Evolutionary conservation across 2,888 invertebrate genomes (phyloP).

Genomic region (Leptogaster cylindrica): DNA sequence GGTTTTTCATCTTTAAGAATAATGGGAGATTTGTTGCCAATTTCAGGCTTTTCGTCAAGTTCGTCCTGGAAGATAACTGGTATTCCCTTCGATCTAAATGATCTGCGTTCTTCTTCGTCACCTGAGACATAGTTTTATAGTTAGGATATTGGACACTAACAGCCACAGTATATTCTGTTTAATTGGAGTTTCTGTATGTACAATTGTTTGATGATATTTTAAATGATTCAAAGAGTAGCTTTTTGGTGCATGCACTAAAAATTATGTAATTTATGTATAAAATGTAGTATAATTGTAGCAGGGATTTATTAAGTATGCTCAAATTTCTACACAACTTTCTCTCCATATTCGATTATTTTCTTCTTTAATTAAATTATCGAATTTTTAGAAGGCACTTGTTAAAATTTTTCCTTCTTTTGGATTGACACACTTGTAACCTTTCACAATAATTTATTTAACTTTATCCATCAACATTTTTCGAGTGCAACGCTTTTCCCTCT

Average conservation of each 20-base stretch:
- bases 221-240: not conserved
- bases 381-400: no score
- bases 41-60: constrained; percentile 89
- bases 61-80: constrained; percentile 98
- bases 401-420: no score
- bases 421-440: no score
- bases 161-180: not conserved
- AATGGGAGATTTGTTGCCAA: constrained; percentile 89
- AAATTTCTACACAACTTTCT: no score
- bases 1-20: constrained; percentile 96
- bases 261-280: no score
- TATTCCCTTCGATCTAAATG: constrained; percentile 83
- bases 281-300: no score
- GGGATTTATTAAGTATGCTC: no score
- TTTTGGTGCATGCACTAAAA: constrained; percentile 7
- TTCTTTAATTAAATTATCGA: no score
- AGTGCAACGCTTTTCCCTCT: no score
- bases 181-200: constrained; percentile 22
- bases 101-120: constrained; percentile 81
- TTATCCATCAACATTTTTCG: no score
- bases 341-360: no score
- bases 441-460: no score
- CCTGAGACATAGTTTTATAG: constrained; percentile 58
- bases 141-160: not conserved
- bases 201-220: constrained; percentile 3